Conservation (phyloP, 2,888 invertebrate genomes). For the Stenoptilia bipunctidactyla region DNA sequence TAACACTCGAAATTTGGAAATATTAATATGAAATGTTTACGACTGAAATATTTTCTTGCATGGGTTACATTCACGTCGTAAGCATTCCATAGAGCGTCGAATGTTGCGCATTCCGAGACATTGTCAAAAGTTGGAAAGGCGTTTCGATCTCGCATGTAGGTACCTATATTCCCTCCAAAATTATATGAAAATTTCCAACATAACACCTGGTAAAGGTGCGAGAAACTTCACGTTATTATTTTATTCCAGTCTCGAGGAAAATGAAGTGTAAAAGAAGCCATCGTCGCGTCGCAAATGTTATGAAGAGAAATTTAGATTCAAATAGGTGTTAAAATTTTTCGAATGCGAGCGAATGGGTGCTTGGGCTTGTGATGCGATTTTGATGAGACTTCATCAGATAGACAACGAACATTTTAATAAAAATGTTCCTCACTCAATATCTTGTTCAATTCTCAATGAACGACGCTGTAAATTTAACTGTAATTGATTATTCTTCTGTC, state of each 20-base stretch:
- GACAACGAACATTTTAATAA: constrained; percentile 40
- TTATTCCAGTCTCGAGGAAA: constrained; percentile 32
- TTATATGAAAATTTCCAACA: constrained; percentile 19
- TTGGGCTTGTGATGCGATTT: constrained; percentile 48
- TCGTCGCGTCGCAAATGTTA: constrained; percentile 26
- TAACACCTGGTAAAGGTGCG: constrained; percentile 22
- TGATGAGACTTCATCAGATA: constrained; percentile 36
- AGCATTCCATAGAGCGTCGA: constrained; percentile 40
- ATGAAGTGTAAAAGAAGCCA: constrained; percentile 32
- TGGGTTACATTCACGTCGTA: constrained; percentile 45
- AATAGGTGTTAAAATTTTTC: constrained; percentile 52
- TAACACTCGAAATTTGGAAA: neutral
- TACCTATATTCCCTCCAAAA: constrained; percentile 6
- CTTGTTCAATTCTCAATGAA: constrained; percentile 30
- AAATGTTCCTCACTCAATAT: constrained; percentile 36
- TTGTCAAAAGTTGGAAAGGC: constrained; percentile 26
- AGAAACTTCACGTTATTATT: constrained; percentile 33
- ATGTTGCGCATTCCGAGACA: constrained; percentile 29
- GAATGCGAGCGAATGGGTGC: constrained; percentile 36
- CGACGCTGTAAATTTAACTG: constrained; percentile 35
- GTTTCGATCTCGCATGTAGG: constrained; percentile 23
- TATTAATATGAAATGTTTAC: constrained; percentile 11
- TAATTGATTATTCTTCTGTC: constrained; percentile 33
- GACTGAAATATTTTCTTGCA: constrained; percentile 45
- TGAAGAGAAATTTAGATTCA: constrained; percentile 48